These are phyloP conservation scores for Habrosyne pyritoides DNA, from an alignment of 2,888 invertebrate species.

Conservation along the genomic window DNA sequence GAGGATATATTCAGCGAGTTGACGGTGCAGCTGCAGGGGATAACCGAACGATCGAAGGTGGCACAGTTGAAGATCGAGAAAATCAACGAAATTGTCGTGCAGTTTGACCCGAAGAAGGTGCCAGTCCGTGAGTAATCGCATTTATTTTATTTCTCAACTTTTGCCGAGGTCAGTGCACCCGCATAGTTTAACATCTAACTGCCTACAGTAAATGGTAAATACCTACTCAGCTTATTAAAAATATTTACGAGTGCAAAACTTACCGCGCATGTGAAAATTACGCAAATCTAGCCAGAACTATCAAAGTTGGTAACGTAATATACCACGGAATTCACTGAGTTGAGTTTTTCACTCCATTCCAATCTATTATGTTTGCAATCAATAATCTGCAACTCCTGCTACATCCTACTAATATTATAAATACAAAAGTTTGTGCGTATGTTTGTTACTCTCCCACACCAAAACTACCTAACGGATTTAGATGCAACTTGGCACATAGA, in stretches of 20 bases:
- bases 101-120: constrained; percentile 94
- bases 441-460: too few species aligned
- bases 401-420: too few species aligned
- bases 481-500: too few species aligned
- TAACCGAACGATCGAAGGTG: constrained; percentile 88
- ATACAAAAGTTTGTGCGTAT: too few species aligned
- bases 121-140: constrained; percentile 93
- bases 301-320: too few species aligned
- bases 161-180: neutral
- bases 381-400: too few species aligned
- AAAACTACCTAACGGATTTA: too few species aligned
- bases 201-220: neutral
- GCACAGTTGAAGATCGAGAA: constrained; percentile 87
- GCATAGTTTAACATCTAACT: neutral
- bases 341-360: too few species aligned
- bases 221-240: neutral
- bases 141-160: constrained; percentile 20
- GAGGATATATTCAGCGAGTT: constrained; percentile 94
- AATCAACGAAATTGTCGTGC: constrained; percentile 88
- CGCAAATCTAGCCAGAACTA: too few species aligned
- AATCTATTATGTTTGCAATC: too few species aligned
- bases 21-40: constrained; percentile 88
- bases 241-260: neutral
- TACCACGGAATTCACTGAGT: too few species aligned
- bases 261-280: too few species aligned